A percentile compares a stretch with the other conserved stretches of the same genome.
phyloP scores from a whole-genome alignment of 2,888 invertebrate species.

The Epirrhoe alternata region DNA sequence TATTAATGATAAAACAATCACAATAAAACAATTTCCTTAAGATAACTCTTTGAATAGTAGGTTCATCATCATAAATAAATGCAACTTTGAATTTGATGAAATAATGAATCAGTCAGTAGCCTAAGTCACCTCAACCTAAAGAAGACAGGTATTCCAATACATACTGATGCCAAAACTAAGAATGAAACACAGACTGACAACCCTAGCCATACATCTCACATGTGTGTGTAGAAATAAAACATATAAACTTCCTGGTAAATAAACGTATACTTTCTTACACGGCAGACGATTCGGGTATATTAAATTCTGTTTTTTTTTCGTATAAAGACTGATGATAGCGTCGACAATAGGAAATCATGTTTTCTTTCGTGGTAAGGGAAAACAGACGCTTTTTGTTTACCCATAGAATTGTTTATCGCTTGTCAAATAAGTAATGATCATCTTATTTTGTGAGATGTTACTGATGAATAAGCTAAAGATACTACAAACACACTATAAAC shows the following conservation, averaged over 20 bases:
- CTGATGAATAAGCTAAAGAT: neutral
- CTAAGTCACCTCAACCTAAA: neutral
- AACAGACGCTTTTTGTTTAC: constrained; percentile 62
- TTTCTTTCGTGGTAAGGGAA: constrained; percentile 54
- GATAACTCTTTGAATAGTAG: no score
- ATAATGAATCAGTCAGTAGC: no score
- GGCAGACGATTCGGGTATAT: constrained; percentile 75
- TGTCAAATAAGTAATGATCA: neutral
- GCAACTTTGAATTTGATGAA: no score
- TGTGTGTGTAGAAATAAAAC: constrained; percentile 70
- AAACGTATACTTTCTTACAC: constrained; percentile 78
- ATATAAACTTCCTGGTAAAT: constrained; percentile 83
- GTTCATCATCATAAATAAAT: no score
- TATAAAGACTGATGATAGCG: constrained; percentile 63
- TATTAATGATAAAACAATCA: no score
- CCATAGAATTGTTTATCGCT: constrained; percentile 9
- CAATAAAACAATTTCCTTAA: no score
- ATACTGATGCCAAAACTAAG: neutral
- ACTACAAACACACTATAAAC: neutral
- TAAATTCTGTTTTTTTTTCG: constrained; percentile 78
- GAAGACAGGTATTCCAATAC: no score
- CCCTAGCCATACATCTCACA: constrained; percentile 53
- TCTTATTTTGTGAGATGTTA: neutral
- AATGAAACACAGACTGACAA: constrained; percentile 24
- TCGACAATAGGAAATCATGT: constrained; percentile 73